Evolutionary conservation across 2,113 vertebrate species (phyloP).

Genomic region (Vidua chalybeata): DNA sequence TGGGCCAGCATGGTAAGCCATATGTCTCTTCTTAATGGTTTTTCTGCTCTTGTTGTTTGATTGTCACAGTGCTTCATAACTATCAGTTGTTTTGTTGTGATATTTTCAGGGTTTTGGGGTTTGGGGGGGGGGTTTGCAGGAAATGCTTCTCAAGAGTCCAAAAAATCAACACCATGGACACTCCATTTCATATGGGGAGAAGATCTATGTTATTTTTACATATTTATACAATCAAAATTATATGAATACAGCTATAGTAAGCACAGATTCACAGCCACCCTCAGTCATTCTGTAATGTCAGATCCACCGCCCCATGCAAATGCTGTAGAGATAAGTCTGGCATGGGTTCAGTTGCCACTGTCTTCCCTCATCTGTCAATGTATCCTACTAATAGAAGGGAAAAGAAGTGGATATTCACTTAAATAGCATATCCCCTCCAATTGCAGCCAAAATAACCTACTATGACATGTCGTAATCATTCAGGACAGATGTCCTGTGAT

Average conservation of each 20-base stretch:
- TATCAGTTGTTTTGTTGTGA: neutral
- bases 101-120: neutral
- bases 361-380: constrained; percentile 33
- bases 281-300: neutral
- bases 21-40: constrained; percentile 59
- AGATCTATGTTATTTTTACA: neutral
- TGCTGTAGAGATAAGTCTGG: neutral
- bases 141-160: neutral
- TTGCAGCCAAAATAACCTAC: neutral
- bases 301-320: neutral
- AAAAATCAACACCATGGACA: neutral
- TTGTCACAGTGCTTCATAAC: neutral
- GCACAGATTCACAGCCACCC: neutral
- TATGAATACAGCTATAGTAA: neutral
- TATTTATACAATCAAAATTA: neutral
- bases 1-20: constrained; percentile 60
- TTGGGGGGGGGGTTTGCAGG: neutral
- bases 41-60: constrained; percentile 54
- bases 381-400: neutral
- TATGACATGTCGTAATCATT: neutral
- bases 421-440: constrained; percentile 6
- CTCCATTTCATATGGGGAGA: neutral
- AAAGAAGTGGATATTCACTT: neutral
- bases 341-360: neutral
- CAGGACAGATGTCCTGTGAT: neutral